Percentiles rank a stretch among this genome's conserved stretches.
Conservation (phyloP, 2,797 vertebrate species). For the Poecile montanus region DNA sequence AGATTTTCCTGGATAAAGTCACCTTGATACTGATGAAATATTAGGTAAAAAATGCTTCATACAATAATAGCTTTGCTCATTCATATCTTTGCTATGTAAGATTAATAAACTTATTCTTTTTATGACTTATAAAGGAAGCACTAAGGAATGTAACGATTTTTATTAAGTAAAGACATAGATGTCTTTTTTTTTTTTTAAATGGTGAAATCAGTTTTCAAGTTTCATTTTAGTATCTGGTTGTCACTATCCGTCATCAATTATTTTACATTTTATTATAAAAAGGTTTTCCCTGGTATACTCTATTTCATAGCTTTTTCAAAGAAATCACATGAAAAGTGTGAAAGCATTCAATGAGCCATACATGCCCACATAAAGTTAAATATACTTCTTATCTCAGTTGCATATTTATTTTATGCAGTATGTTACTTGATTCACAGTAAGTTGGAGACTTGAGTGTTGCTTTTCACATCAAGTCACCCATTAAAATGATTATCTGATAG, state of each 20-base stretch:
- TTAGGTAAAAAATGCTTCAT: neutral
- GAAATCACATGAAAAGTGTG: slow-evolving; percentile 29
- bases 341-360: slow-evolving; percentile 36
- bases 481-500: neutral
- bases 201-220: slow-evolving; percentile 13
- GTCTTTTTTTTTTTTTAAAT: neutral
- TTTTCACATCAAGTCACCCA: neutral
- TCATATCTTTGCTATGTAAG: neutral
- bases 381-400: neutral
- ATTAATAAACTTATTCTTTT: slow-evolving; percentile 30
- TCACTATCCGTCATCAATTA: slow-evolving; percentile 53
- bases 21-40: neutral
- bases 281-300: slow-evolving; percentile 1
- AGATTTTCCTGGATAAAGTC: neutral
- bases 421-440: neutral
- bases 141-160: neutral
- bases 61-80: neutral
- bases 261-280: slow-evolving; percentile 10
- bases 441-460: neutral
- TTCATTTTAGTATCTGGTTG: slow-evolving; percentile 39
- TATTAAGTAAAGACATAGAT: neutral
- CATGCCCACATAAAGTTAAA: slow-evolving; percentile 12
- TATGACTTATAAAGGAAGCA: neutral
- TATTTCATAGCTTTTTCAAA: slow-evolving; percentile 45
- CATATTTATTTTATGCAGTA: slow-evolving; percentile 21